phyloP scores from a whole-genome alignment of 2,888 invertebrate species.

The Tetranychus truncatus region DNA sequence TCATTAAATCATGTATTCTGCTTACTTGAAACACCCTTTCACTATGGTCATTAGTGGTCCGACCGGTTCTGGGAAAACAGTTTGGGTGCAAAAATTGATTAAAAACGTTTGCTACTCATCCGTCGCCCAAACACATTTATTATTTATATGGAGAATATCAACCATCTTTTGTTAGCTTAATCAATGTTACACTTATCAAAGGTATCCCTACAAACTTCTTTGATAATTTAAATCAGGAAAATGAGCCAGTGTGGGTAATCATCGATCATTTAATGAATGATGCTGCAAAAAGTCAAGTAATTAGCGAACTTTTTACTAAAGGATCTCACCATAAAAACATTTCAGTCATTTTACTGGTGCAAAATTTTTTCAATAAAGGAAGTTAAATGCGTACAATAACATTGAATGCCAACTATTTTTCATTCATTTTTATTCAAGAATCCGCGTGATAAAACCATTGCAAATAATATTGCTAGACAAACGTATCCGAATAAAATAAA shows the following conservation, averaged over 20 bases:
- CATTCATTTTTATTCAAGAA: background rate
- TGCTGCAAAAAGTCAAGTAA: background rate
- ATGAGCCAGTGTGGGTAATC: background rate
- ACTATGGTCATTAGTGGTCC: too few relatives aligned
- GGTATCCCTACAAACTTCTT: background rate
- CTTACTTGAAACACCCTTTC: too few relatives aligned
- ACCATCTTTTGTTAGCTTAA: too few relatives aligned
- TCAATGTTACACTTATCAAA: background rate
- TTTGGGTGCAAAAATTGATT: too few relatives aligned
- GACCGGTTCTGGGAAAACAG: too few relatives aligned
- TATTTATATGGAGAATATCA: too few relatives aligned
- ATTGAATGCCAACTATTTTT: background rate
- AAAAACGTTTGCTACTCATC: too few relatives aligned
- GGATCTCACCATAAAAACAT: background rate
- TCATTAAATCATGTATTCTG: too few relatives aligned
- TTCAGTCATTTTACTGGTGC: background rate
- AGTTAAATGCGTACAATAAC: background rate
- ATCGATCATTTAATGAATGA: background rate
- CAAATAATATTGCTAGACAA: background rate
- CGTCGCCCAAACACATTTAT: too few relatives aligned
- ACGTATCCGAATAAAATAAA: background rate
- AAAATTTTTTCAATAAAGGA: background rate
- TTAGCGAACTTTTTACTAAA: background rate
- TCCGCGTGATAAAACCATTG: background rate
- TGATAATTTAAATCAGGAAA: background rate